Base-by-base conservation (phyloP, 2,113 vertebrate genomes). In the Zosterops borbonicus region DNA sequence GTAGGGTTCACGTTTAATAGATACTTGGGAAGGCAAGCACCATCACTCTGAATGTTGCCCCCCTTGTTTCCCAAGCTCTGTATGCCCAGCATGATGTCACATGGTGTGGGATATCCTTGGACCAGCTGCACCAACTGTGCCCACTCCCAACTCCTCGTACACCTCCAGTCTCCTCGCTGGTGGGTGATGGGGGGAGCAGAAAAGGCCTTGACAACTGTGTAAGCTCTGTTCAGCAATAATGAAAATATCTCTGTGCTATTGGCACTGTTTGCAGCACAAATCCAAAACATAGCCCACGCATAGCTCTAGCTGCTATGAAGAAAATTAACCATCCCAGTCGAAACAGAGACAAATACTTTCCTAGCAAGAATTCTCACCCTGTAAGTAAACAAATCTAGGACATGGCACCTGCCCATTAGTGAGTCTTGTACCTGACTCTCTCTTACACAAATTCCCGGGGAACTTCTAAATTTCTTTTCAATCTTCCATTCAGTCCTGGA, bases 1-100 rank as follows among this genome's bases (percentile, higher is more conserved):
- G 33, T 28, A 9, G 55, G 31, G 31, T 21, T 74, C 35, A 29
- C 0, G 0, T 12, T 1, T 35, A 9, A 19, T 0, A 2, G 46
- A 9, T 33, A 4, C 27, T 23, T 68, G 49, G 41, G 14, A 74
- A 28, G 21, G 59, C 42, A 74, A 74, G 35, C 0, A 0, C 17
- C 47, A 31, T 15, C 23, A 3, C 24, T 68, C 21, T 12, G 8
- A 27, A 27, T 14, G 5, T 22, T n/a, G 8, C 14, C 1, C 1
- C 31, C 3, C 19, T 33, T 9, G 41, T 46, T 27, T 11, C 27
- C 31, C 16, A 4, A 3, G 22, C 13, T 83, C 39, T 27, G 1
- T 4, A 9, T 18, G n/a, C 22, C 10, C 5, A 78, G 29, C 9
- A 17, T 17, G 39, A 10, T 9, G 11, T 23, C 41, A 53, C 42